A percentile compares a stretch with the other conserved stretches of the same genome.
Conservation (phyloP, 2,797 vertebrate genomes). For the Merluccius polli region DNA sequence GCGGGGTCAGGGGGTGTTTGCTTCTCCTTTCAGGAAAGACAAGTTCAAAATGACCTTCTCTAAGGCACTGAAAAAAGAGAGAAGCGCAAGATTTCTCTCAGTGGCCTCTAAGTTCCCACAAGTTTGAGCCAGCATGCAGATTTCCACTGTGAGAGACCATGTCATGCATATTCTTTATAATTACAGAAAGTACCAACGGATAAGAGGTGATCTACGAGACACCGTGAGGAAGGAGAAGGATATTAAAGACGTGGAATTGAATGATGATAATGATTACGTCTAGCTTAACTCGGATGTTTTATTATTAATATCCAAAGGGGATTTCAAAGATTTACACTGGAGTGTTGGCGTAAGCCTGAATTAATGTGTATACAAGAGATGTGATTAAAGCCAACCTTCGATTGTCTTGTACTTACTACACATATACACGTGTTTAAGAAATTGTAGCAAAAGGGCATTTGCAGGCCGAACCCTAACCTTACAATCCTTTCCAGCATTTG, state of each 20-base stretch:
- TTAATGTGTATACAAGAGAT: neutral
- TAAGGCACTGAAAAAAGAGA: neutral
- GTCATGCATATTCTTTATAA: neutral
- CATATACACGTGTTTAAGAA: neutral
- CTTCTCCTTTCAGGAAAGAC: neutral
- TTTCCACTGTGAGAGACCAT: neutral
- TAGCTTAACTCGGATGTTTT: neutral
- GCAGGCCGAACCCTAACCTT: neutral
- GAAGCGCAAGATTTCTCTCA: neutral
- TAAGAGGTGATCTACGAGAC: neutral
- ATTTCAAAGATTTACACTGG: neutral
- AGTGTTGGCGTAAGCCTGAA: neutral
- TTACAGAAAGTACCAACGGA: neutral
- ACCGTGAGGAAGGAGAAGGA: neutral
- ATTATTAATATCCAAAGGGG: neutral
- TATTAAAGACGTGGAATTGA: neutral
- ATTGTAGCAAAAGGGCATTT: neutral
- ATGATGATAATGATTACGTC: neutral
- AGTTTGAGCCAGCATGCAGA: neutral
- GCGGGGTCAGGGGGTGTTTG: neutral
- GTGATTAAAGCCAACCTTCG: neutral
- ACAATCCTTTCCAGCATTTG: neutral
- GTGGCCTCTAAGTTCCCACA: neutral
- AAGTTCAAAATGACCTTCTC: neutral
- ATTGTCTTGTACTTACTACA: neutral